Conservation (phyloP, 2,797 vertebrate species). For the Bradypodion ventrale region DNA sequence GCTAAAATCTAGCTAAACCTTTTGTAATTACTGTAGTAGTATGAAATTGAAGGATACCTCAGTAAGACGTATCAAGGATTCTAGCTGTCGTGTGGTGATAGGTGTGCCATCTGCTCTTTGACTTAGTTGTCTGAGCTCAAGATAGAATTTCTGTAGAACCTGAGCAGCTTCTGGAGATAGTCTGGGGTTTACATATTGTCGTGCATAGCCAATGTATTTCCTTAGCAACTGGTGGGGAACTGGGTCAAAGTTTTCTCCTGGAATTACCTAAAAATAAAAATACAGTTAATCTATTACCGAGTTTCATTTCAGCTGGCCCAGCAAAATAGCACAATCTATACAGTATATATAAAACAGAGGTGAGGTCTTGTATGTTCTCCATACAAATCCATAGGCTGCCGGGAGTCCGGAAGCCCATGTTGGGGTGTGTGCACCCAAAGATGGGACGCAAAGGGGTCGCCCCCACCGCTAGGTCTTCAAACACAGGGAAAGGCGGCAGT, state of each 20-base stretch:
- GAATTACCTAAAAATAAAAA: constrained; percentile 75
- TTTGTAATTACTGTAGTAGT: not conserved
- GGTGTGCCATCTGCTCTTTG: constrained; percentile 86
- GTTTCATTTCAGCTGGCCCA: not conserved
- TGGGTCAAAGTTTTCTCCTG: constrained; percentile 84
- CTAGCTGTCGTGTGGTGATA: constrained; percentile 95
- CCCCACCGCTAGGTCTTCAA: too few relatives aligned
- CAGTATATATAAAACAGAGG: too few relatives aligned
- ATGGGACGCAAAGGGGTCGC: too few relatives aligned
- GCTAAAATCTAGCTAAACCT: not conserved
- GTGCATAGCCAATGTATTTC: constrained; percentile 94
- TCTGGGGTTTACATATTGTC: constrained; percentile 89
- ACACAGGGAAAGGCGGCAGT: too few relatives aligned
- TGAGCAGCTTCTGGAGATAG: constrained; percentile 89
- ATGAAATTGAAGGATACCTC: constrained; percentile 78
- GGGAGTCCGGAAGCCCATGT: too few relatives aligned
- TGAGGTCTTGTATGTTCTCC: too few relatives aligned
- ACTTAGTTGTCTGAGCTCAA: constrained; percentile 91
- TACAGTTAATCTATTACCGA: not conserved
- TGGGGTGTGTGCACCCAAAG: too few relatives aligned
- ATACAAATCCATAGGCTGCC: too few relatives aligned
- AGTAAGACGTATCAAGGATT: constrained; percentile 93
- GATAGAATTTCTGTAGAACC: constrained; percentile 92
- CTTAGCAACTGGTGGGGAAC: constrained; percentile 90
- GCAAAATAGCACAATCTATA: not conserved